Conservation (phyloP, 2,888 invertebrate genomes). For the Mesodorylaimus sp. region DNA sequence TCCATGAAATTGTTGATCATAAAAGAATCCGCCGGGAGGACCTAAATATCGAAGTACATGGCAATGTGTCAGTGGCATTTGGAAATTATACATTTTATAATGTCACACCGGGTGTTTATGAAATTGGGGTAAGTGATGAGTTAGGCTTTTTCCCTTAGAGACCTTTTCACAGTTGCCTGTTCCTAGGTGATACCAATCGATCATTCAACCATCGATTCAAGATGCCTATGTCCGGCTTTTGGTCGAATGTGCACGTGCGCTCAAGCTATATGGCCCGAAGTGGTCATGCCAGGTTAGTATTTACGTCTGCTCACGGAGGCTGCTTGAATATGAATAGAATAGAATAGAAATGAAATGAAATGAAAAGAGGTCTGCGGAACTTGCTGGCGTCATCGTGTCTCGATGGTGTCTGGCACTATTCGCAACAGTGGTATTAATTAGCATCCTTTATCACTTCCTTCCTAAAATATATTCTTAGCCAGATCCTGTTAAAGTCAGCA, state of each 20-base stretch:
- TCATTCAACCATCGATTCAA: neutral
- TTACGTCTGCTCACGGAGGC: neutral
- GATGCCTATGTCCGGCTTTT: conserved; percentile 5
- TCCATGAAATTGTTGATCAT: neutral
- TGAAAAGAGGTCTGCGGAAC: too few species aligned
- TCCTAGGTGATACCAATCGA: conserved; percentile 3
- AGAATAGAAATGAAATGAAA: too few species aligned
- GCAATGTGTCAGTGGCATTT: neutral
- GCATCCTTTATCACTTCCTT: too few species aligned
- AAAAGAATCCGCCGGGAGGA: neutral
- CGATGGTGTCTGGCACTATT: too few species aligned
- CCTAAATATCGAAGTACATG: neutral
- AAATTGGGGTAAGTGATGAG: conserved; percentile 6
- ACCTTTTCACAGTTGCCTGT: neutral
- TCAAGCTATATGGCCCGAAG: neutral
- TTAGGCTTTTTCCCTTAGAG: too few species aligned
- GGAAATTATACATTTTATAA: conserved; percentile 7
- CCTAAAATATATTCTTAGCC: too few species aligned
- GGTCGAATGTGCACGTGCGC: conserved; percentile 2
- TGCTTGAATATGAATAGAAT: neutral
- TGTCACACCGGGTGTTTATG: conserved; percentile 3
- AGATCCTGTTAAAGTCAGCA: too few species aligned
- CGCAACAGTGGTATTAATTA: too few species aligned
- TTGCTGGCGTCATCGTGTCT: too few species aligned
- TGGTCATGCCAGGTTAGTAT: conserved; percentile 2